These are phyloP conservation scores for Chaitophorus viminalis DNA, from an alignment of 2,888 invertebrate species.

Conservation along the genomic window DNA sequence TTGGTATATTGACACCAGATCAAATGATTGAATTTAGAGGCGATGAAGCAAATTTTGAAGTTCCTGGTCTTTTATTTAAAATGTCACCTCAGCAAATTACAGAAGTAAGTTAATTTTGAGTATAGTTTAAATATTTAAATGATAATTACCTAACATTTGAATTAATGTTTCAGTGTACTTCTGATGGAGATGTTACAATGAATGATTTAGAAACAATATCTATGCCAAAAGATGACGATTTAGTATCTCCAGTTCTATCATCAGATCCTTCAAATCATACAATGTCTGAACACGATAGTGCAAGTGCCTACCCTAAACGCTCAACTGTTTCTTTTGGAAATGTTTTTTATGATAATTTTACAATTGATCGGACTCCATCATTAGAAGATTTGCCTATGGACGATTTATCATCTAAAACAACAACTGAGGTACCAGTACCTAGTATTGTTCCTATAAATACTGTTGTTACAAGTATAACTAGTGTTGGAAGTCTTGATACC, in stretches of 20 bases:
- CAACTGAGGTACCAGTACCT: conserved; percentile 59
- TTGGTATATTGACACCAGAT: conserved; percentile 88
- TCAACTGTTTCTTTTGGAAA: conserved; percentile 59
- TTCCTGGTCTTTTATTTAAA: conserved; percentile 48
- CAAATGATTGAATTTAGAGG: conserved; percentile 80
- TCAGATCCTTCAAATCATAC: conserved; percentile 63
- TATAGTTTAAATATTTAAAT: not conserved
- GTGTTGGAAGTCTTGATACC: conserved; percentile 90
- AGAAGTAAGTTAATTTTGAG: conserved; percentile 33
- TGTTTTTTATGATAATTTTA: conserved; percentile 57
- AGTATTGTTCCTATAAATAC: conserved; percentile 69
- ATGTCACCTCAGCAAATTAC: conserved; percentile 50
- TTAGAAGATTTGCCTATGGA: conserved; percentile 86
- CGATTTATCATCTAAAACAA: conserved; percentile 63
- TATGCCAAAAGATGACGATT: conserved; percentile 61
- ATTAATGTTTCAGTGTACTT: conserved; percentile 55
- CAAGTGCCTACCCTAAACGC: conserved; percentile 61
- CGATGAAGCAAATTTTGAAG: conserved; percentile 46
- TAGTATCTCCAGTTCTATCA: conserved; percentile 62
- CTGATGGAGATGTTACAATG: conserved; percentile 62
- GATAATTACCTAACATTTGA: not conserved
- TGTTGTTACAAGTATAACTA: conserved; percentile 88
- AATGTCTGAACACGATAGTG: conserved; percentile 64
- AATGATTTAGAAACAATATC: conserved; percentile 53
- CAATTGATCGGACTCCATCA: conserved; percentile 81